Evolutionary conservation across 2,797 vertebrate genomes (phyloP), one percentile per base, ranked within the genome.

Genomic region (Brachyrhaphis roseni): DNA sequence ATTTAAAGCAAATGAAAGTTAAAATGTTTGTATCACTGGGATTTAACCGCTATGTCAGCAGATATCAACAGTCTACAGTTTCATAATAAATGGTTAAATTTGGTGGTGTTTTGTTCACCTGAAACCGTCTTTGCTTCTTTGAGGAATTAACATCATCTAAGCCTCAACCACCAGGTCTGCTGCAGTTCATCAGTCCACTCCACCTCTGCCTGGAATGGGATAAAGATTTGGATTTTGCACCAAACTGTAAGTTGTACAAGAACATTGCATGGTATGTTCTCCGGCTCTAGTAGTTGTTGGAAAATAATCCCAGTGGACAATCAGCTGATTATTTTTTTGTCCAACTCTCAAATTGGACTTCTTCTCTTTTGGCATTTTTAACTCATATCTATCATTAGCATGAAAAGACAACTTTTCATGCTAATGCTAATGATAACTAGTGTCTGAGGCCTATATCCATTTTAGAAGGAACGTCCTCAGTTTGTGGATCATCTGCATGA

Each of bases 401-500:
- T 7, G 31, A 34, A 34, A 62, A 18, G 6, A n/a, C n/a, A n/a
- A n/a, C n/a, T n/a, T n/a, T n/a, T n/a, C n/a, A n/a, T n/a, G n/a
- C n/a, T n/a, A n/a, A n/a, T n/a, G n/a, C n/a, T n/a, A n/a, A n/a
- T n/a, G 62, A 64, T 64, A 64, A 64, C 16, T 20, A 8, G 34
- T 20, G 15, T 36, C 31, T 64, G 59, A 20, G 18, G 36, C 10
- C 23, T 26, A 41, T 5, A 7, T 26, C 11, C 36, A 68, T 68
- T 68, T 68, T 41, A 68, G 39, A 68, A 23, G 10, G 11, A 39
- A 39, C 23, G 0, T 39, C 16, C 62, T 39, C 62, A 43, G 39
- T 95, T 92, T 95, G 90, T 93, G 94, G 93, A 93, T 92, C 89
- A 93, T 89, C 59, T 92, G 76, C 77, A 74, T 92, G 86, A 94